A percentile compares a stretch with the other conserved stretches of the same genome.
These are phyloP conservation scores for Ophioderma brevispina DNA, from an alignment of 35 echinoderm and acorn worm genomes.

Conservation along the genomic window DNA sequence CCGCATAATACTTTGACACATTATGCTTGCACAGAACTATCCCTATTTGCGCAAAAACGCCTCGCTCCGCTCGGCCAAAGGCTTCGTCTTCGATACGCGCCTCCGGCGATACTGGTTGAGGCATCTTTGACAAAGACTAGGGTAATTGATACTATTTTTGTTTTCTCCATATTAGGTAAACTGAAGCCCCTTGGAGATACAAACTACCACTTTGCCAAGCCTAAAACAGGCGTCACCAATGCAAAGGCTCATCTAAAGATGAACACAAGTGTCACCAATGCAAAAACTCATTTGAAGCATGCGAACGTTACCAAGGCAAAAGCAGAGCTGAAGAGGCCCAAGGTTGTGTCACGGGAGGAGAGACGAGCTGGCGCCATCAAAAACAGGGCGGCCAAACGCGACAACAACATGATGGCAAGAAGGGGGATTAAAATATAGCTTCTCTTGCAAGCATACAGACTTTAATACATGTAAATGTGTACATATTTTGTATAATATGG, in stretches of 20 bases:
- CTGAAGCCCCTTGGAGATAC: constrained; percentile 76
- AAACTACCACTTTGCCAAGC: background rate
- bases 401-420: constrained; percentile 64
- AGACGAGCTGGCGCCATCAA: constrained; percentile 42
- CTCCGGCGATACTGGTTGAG: too few relatives aligned
- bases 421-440: constrained; percentile 51
- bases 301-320: constrained; percentile 72
- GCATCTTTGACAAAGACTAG: too few relatives aligned
- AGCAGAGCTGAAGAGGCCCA: constrained; percentile 74
- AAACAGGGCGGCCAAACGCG: constrained; percentile 42
- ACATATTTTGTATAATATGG: too few relatives aligned
- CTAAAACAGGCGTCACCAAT: constrained; percentile 16
- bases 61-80: too few relatives aligned
- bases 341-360: constrained; percentile 38
- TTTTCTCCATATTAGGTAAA: too few relatives aligned
- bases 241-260: constrained; percentile 61
- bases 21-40: too few relatives aligned
- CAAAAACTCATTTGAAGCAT: constrained; percentile 68
- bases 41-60: too few relatives aligned
- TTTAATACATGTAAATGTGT: too few relatives aligned
- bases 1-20: too few relatives aligned
- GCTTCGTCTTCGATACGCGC: too few relatives aligned
- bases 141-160: too few relatives aligned
- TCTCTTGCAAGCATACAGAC: background rate
- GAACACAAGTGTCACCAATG: constrained; percentile 43